Percentiles rank a stretch among this genome's conserved stretches.
phyloP scores from a whole-genome alignment of 2,113 vertebrate genomes.

The Electrona antarctica region DNA sequence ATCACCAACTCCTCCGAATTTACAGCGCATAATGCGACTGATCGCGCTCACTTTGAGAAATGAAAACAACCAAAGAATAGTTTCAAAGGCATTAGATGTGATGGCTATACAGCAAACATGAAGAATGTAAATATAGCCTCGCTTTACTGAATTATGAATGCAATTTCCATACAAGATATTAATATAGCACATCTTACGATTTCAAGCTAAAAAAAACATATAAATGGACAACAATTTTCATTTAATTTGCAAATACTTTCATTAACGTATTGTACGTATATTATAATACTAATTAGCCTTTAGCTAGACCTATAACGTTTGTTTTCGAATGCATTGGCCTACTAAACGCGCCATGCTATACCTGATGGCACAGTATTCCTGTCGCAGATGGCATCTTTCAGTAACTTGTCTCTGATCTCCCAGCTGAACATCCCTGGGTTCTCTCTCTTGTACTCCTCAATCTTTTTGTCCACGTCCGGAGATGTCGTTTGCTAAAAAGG shows the following conservation, averaged over 20 bases:
- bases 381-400: conserved; percentile 96
- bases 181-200: too few species aligned
- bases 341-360: conserved; percentile 52
- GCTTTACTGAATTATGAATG: too few species aligned
- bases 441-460: conserved; percentile 96
- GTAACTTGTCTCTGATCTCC: conserved; percentile 96
- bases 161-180: too few species aligned
- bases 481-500: conserved; percentile 91
- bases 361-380: conserved; percentile 97
- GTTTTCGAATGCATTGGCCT: too few species aligned
- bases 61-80: not conserved
- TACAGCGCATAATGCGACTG: conserved; percentile 95
- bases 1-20: conserved; percentile 87
- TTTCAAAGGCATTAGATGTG: not conserved
- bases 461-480: conserved; percentile 96
- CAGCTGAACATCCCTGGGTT: conserved; percentile 99
- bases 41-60: conserved; percentile 90
- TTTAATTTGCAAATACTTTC: not conserved
- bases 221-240: not conserved
- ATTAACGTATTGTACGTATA: not conserved
- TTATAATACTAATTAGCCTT: too few species aligned
- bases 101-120: not conserved
- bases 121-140: too few species aligned
- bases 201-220: not conserved
- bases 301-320: too few species aligned